Conservation (phyloP, 2,113 vertebrate species). For the Tachycineta bicolor region DNA sequence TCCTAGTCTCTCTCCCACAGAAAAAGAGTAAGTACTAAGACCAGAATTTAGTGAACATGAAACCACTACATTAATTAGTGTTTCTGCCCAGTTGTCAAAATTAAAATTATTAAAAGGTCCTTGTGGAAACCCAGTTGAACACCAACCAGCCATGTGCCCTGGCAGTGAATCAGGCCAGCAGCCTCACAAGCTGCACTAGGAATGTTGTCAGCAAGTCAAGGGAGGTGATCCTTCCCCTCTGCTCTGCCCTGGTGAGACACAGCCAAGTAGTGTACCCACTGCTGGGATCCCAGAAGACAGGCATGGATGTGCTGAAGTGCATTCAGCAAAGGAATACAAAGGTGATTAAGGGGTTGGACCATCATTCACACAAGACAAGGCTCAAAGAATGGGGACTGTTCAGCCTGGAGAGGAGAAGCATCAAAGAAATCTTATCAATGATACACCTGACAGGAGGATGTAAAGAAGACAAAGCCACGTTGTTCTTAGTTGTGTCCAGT, state of each 20-base stretch:
- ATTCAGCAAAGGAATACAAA: neutral
- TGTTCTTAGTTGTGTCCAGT: neutral
- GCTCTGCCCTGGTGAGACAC: neutral
- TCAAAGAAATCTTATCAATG: neutral
- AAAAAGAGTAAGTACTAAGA: too few relatives aligned
- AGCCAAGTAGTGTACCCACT: neutral
- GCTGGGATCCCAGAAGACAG: neutral
- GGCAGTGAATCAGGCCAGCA: neutral
- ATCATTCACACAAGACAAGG: neutral
- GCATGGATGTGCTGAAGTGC: fast-evolving
- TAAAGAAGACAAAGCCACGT: neutral
- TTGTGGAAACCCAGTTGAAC: neutral
- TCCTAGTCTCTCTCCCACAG: too few relatives aligned
- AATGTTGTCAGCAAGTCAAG: neutral
- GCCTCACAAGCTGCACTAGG: neutral
- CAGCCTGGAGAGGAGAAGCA: neutral
- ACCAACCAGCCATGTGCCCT: fast-evolving
- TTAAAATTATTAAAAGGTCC: neutral
- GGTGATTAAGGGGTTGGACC: neutral
- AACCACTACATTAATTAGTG: too few relatives aligned
- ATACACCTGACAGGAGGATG: neutral
- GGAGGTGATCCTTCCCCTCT: neutral
- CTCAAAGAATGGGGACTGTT: neutral
- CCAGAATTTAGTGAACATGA: too few relatives aligned
- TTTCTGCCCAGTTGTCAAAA: too few relatives aligned